Evolutionary conservation across 2,888 invertebrate genomes (phyloP), one percentile per base, ranked within the genome.

Genomic region (Meteorus colon): DNA sequence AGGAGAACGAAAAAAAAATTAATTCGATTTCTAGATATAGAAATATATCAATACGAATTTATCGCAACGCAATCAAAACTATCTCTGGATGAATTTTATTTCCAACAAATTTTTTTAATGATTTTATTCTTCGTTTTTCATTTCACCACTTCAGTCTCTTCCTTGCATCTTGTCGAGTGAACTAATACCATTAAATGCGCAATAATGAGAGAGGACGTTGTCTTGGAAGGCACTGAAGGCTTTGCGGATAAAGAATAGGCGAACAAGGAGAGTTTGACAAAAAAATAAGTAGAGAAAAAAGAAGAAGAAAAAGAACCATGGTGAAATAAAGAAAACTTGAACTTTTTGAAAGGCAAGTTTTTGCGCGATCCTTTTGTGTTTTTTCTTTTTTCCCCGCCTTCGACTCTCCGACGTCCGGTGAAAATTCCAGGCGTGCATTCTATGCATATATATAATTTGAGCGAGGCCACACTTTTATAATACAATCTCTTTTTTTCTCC

Each of bases 261-360:
- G 59, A 16, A 6, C 19, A 19, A 19, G 55, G 8, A 55, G 48
- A 48, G 48, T 48, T 48, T 55, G 2, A 55, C 71, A 78, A 80
- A 81, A 81, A 80, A 76, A 62, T 31, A 69, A 55, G 81, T 81
- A 80, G 60, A 77, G 63, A 76, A 66, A 62, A 55, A 37, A 0
- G 41, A 73, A 78, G 81, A 81, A 81, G 80, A 75, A 60, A 41
- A 72, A 37, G 81, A 81, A 31, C 10, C 5, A 31, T 55, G 55
- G 6, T 19, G 19, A 81, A 84, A 82, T 55, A 55, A 55, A 55
- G n/a, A 19, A 19, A 19, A 19, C n/a, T 19, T 10, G 82, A 85
- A 84, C 84, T 84, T 84, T 79, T 83, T 84, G 82, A 86, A 84
- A 85, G 83, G 82, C 81, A 84, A 86, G 85, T 85, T 86, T 83